Percentiles rank a stretch among this genome's conserved stretches.
Evolutionary conservation across 2,113 vertebrate species (phyloP).

Genomic region (Hippopotamus amphibius): DNA sequence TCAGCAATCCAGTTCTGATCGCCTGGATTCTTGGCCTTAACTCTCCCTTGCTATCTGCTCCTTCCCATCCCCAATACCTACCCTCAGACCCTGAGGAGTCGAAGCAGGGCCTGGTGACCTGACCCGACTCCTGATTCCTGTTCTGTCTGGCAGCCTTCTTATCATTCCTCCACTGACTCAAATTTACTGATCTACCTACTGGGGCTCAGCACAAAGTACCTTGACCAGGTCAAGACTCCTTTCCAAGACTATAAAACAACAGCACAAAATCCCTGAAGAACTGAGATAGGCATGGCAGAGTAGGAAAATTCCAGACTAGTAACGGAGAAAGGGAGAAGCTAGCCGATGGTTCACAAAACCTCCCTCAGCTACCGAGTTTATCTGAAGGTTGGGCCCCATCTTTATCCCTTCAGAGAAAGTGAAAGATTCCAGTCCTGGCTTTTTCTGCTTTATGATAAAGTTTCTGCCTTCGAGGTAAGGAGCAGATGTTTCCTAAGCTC

Average conservation of each 20-base stretch:
- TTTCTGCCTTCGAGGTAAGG: constrained; percentile 79
- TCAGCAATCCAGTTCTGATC: background rate
- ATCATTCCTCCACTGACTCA: background rate
- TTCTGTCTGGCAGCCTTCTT: background rate
- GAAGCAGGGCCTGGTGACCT: background rate
- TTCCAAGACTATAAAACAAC: background rate
- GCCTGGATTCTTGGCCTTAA: background rate
- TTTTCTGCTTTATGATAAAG: constrained; percentile 64
- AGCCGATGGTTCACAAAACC: background rate
- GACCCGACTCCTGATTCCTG: background rate
- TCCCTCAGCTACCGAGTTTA: background rate
- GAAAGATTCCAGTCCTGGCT: constrained; percentile 57
- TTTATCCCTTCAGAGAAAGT: constrained; percentile 65
- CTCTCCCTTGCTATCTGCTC: background rate
- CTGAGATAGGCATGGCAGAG: background rate
- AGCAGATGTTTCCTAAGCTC: constrained; percentile 86
- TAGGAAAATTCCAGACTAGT: constrained; percentile 49
- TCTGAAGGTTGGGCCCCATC: constrained; percentile 45
- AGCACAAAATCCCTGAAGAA: background rate
- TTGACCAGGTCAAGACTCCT: background rate
- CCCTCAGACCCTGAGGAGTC: background rate
- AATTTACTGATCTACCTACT: background rate
- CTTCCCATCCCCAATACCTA: background rate
- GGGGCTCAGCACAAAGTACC: background rate
- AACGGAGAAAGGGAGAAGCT: background rate